Conservation (phyloP, 2,888 invertebrate genomes). For the Pinctada fucata region DNA sequence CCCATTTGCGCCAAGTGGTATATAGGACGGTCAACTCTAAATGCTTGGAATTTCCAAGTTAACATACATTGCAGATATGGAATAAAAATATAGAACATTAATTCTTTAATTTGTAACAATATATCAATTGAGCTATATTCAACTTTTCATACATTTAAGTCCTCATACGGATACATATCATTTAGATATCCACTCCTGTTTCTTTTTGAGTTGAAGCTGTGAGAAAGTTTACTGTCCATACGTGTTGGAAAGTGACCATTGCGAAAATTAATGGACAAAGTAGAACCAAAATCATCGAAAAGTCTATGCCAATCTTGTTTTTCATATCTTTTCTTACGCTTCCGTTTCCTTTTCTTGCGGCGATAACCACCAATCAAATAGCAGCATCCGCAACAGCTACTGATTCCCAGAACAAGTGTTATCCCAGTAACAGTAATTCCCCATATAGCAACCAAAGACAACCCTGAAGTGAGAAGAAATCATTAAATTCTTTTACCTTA, state of each 20-base stretch:
- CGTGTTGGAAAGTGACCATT: not conserved
- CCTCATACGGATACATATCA: too few relatives aligned
- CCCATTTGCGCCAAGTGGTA: too few relatives aligned
- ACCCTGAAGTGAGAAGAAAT: not conserved
- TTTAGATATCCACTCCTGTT: too few relatives aligned
- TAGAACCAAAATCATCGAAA: not conserved
- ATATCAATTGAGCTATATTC: too few relatives aligned
- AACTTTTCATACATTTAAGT: too few relatives aligned
- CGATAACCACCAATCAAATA: not conserved
- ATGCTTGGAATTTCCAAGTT: too few relatives aligned
- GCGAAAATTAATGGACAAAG: not conserved
- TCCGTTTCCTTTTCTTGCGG: not conserved
- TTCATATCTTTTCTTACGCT: not conserved
- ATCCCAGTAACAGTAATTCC: not conserved
- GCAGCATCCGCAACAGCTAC: not conserved
- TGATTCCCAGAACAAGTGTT: not conserved
- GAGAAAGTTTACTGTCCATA: not conserved
- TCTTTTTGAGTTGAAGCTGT: too few relatives aligned
- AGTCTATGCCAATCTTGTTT: not conserved
- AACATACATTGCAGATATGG: too few relatives aligned
- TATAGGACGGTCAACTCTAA: too few relatives aligned
- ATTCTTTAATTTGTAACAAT: too few relatives aligned
- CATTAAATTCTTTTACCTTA: too few relatives aligned
- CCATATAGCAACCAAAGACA: not conserved
- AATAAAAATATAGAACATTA: too few relatives aligned